These are phyloP conservation scores for Athripsodes cinereus DNA, from an alignment of 2,888 invertebrate genomes.

Conservation along the genomic window DNA sequence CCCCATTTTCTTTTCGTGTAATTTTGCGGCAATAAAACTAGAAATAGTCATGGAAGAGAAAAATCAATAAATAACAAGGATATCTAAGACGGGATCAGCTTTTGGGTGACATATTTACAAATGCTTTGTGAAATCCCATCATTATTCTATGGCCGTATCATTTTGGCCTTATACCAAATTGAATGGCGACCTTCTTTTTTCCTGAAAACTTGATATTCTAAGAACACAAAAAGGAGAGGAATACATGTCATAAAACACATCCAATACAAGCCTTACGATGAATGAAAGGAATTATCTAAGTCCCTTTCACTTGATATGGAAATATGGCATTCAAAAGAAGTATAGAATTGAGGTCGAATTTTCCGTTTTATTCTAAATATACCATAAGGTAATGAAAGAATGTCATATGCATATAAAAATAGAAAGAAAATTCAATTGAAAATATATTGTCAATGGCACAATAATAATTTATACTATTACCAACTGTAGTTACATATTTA, in stretches of 20 bases:
- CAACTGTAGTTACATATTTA: no score
- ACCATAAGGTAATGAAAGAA: no score
- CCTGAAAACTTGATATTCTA: background rate
- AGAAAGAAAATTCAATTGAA: no score
- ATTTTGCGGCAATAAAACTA: background rate
- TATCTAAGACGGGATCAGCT: conserved; percentile 11
- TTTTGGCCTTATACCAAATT: conserved; percentile 26
- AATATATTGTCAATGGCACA: no score
- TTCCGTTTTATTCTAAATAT: no score
- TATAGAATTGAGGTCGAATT: no score
- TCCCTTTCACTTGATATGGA: no score
- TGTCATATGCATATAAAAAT: no score
- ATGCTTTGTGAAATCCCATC: conserved; percentile 21
- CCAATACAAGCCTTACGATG: no score
- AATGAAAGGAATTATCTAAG: no score
- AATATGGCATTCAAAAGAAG: no score
- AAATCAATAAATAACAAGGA: conserved; percentile 23
- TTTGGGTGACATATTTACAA: conserved; percentile 25
- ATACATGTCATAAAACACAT: background rate
- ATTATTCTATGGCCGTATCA: conserved; percentile 22
- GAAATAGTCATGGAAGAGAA: conserved; percentile 1
- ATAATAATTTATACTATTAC: no score
- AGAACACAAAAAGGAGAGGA: background rate
- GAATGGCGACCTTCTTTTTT: conserved; percentile 15
- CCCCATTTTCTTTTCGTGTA: background rate